Evolutionary conservation across 2,888 invertebrate species (phyloP).

Genomic region (Parnassius mnemosyne): DNA sequence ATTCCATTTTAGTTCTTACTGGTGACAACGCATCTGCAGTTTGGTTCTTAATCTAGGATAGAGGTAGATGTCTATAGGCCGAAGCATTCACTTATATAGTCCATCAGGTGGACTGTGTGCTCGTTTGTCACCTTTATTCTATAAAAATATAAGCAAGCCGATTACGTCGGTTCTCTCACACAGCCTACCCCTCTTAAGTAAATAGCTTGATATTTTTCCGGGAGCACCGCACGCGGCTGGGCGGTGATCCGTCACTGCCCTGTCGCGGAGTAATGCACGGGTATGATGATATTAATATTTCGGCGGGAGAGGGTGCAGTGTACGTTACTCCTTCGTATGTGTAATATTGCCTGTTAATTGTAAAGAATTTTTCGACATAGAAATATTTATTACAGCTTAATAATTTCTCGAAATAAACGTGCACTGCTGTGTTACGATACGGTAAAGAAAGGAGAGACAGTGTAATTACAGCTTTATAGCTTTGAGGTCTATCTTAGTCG

Average conservation of each 20-base stretch:
- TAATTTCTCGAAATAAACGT: background rate
- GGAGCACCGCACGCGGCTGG: slow-evolving; percentile 9
- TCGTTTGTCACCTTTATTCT: too few relatives aligned
- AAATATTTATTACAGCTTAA: too few relatives aligned
- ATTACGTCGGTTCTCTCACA: slow-evolving; percentile 5
- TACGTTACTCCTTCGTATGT: background rate
- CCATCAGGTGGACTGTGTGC: too few relatives aligned
- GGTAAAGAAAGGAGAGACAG: too few relatives aligned
- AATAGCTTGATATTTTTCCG: slow-evolving; percentile 19
- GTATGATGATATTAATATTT: slow-evolving; percentile 38
- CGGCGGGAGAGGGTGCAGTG: slow-evolving; percentile 13
- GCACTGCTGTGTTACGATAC: background rate
- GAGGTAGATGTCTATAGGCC: too few relatives aligned
- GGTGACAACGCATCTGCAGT: too few relatives aligned
- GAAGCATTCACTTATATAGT: too few relatives aligned
- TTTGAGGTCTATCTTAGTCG: too few relatives aligned
- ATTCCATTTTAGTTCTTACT: too few relatives aligned
- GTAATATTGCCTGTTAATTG: slow-evolving; percentile 10
- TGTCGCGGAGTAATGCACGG: slow-evolving; percentile 37
- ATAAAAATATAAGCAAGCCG: background rate
- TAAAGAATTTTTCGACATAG: background rate
- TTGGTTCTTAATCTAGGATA: too few relatives aligned
- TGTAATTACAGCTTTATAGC: too few relatives aligned
- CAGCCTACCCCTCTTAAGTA: slow-evolving; percentile 13
- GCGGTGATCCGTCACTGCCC: slow-evolving; percentile 37